Conservation (phyloP, 92 coral and sea anemone species). For the Montipora capitata region DNA sequence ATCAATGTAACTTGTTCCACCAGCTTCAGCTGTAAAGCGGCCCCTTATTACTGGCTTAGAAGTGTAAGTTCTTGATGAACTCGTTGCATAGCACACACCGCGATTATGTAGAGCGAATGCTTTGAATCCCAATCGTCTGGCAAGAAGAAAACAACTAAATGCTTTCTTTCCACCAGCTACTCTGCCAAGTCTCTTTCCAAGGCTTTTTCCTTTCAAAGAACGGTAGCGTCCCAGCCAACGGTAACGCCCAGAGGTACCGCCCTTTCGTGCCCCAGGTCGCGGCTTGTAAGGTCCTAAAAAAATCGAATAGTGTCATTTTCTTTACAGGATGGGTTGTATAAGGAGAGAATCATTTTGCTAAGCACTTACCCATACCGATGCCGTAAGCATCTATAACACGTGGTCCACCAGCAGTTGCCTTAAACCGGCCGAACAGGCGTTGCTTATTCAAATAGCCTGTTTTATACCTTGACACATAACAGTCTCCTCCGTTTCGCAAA, state of each 20-base stretch:
- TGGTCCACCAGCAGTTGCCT: conserved; percentile 23
- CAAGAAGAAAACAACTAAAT: conserved; percentile 42
- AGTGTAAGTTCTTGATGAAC: conserved; percentile 34
- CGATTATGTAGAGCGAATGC: conserved; percentile 61
- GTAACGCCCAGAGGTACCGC: conserved; percentile 41
- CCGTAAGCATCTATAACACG: conserved; percentile 54
- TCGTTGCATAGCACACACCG: conserved; percentile 31
- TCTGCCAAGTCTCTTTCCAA: conserved; percentile 32
- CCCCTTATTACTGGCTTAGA: conserved; percentile 36
- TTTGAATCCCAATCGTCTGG: conserved; percentile 29
- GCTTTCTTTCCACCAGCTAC: conserved; percentile 43
- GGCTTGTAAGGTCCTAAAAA: conserved; percentile 43
- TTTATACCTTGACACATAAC: conserved; percentile 37
- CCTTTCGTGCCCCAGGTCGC: conserved; percentile 38
- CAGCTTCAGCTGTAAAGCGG: conserved; percentile 45
- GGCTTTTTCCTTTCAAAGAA: conserved; percentile 25
- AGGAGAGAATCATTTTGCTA: not conserved
- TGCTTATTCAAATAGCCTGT: conserved; percentile 8
- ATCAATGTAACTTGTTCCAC: conserved; percentile 63
- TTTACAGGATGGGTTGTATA: too few species aligned
- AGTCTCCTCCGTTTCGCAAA: conserved; percentile 46
- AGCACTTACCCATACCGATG: conserved; percentile 40
- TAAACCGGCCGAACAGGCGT: conserved; percentile 44
- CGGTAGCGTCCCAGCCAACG: conserved; percentile 59
- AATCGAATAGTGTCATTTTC: too few species aligned